Conservation (phyloP, 2,113 vertebrate genomes). For the Elanoides forficatus region DNA sequence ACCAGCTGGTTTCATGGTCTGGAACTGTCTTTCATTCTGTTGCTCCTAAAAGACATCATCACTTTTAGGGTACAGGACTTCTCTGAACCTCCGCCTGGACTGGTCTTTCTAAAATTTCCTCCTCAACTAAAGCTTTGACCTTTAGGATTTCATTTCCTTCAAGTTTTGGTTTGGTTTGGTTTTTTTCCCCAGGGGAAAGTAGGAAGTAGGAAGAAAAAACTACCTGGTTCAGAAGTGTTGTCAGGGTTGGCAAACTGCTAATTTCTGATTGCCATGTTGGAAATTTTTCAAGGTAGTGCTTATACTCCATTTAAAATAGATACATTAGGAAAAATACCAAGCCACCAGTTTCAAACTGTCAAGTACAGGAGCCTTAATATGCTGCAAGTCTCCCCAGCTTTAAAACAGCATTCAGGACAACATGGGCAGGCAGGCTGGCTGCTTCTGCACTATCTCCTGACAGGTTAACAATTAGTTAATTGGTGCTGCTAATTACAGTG, state of each 20-base stretch:
- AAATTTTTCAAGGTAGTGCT: not conserved
- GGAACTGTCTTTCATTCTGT: not conserved
- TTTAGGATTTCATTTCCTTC: not conserved
- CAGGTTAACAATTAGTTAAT: constrained; percentile 63
- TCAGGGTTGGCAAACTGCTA: not conserved
- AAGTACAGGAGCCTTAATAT: not conserved
- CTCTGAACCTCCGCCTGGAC: not conserved
- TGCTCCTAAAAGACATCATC: not conserved
- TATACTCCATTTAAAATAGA: not conserved
- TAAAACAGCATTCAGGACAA: not conserved
- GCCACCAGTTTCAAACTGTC: not conserved
- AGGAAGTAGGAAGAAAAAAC: not conserved
- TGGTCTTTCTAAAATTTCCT: not conserved
- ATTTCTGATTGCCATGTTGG: not conserved
- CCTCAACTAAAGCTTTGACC: not conserved
- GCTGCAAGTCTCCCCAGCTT: not conserved
- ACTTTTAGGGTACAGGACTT: not conserved
- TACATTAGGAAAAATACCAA: not conserved
- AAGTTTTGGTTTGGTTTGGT: not conserved
- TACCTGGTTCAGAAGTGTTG: not conserved
- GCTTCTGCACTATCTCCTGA: constrained; percentile 2
- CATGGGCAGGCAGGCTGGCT: not conserved
- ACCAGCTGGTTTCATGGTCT: not conserved
- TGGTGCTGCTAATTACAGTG: constrained; percentile 44
- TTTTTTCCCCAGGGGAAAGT: not conserved